These are phyloP conservation scores for Ormia ochracea DNA, from an alignment of 2,888 invertebrate genomes.

Conservation along the genomic window DNA sequence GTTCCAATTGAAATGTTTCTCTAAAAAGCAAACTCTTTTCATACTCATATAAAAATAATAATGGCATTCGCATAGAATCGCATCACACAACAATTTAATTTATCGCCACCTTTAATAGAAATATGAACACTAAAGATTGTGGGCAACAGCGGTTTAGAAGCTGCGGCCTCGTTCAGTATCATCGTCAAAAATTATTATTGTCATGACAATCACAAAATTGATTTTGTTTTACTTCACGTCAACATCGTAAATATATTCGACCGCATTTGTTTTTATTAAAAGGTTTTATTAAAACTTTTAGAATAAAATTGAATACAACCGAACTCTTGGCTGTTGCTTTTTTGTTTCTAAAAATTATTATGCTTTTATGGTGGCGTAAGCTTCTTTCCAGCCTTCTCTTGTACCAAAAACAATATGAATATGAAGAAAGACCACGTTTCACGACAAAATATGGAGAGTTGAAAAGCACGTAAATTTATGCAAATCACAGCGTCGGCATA, in stretches of 20 bases:
- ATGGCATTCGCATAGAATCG: too few species aligned
- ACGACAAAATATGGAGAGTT: neutral
- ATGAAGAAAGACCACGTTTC: conserved; percentile 16
- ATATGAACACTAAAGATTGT: too few species aligned
- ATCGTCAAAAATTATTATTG: too few species aligned
- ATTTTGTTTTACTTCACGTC: too few species aligned
- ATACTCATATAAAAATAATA: too few species aligned
- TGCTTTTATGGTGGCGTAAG: conserved; percentile 3
- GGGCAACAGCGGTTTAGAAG: too few species aligned
- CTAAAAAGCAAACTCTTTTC: too few species aligned
- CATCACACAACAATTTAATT: too few species aligned
- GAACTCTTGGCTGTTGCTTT: neutral
- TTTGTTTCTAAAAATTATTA: conserved; percentile 15
- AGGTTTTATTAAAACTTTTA: conserved; percentile 9
- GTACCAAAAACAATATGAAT: conserved; percentile 6
- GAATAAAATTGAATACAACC: conserved; percentile 8
- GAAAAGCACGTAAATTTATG: conserved; percentile 62
- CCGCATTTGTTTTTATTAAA: neutral
- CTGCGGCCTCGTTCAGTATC: too few species aligned
- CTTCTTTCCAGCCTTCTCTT: conserved; percentile 7
- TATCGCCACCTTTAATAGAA: too few species aligned
- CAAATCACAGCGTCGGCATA: conserved; percentile 64
- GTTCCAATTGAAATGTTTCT: too few species aligned
- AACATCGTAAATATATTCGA: neutral
- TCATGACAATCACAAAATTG: too few species aligned